Base-by-base conservation (phyloP, 2,113 vertebrate species). In the Ancistrus triradiatus region DNA sequence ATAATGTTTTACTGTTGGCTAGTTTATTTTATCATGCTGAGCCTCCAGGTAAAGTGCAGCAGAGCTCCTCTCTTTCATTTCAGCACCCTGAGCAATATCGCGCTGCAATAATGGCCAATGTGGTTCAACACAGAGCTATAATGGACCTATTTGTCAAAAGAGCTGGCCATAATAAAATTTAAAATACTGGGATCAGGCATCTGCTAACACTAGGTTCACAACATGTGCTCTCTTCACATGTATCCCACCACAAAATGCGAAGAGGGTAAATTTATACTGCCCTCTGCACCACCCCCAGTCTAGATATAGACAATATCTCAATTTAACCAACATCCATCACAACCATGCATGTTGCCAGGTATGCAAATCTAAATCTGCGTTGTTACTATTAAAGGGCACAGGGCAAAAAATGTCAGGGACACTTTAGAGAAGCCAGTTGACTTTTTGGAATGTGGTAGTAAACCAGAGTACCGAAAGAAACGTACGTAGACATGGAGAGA, bases 11-110 rank as follows among this genome's bases (percentile, higher is more conserved):
- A 76, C 81, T 69, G 59, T 40, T 51, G 63, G 68, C 44, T 60
- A 60, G 72, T 74, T 81, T 81, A 73, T 75, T 86, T 83, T 72
- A 84, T 86, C 84, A 83, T 69, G 38, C 63, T 33, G 25, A 21
- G 74, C 83, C 76, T 77, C 58, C 59, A 75, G 84, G 82, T 76
- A 68, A 81, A 77, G 46, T 73, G 68, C 79, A 84, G 86, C 81
- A 73, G 76, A 82, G 77, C 55, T 83, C 42, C 38, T 24, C 42
- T 71, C 70, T 79, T 86, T 78, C 81, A 84, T 83, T 84, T 87
- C 69, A 74, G 60, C 75, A 77, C 74, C 75, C 63, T 69, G 28
- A 78, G 72, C 80, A 64, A 46, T 57, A 46, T 68, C 18, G 9
- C 74, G 18, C 42, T 71, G 74, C 75, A 74, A 73, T 74, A 66